Base-by-base conservation (phyloP, 2,888 invertebrate genomes). In the Agrotis clavis region DNA sequence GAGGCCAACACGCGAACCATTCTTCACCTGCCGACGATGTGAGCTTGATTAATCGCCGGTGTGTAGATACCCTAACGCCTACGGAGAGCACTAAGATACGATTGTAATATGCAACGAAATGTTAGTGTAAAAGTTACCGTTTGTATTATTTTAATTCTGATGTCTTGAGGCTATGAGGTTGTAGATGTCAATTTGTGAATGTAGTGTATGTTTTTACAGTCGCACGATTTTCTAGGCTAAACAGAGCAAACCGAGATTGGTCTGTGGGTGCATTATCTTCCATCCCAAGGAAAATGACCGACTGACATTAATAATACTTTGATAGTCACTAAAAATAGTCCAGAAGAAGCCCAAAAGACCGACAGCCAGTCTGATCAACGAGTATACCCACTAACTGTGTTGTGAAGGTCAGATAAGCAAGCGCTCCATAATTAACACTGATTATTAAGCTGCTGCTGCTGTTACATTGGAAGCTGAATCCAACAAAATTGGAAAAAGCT, bases 1-100 rank as follows among this genome's bases (percentile, higher is more conserved):
- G 74, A 60, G 89, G 90, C 86, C 64, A 87, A 84, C 89, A 90
- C 89, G 89, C 87, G 85, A 76, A 79, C 87, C 81, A 84, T 88
- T 83, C 85, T 82, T 88, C 87, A 86, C 85, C 83, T 82, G 85
- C 84, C 85, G 82, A 83, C 83, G 85, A 86, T 85, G 85, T 77
- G 75, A 66, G 71, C 79, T 82, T 89, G 90, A 91, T 90, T 90
- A 89, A 90, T 90, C 87, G 84, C 78, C 63, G 48, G 70, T 82
- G 74, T 80, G 81, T 64, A 84, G 87, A 84, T 87, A 87, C 79
- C 79, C 76, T 86, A 81, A 87, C 84, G 87, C 84, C 87, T 86
- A 78, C 79, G 74, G 86, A 75, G 63, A 65, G 53, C 51, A 74
- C 67, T 60, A 50, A 65, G 77, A 81, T 86, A 79, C 69, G 62